phyloP scores from a whole-genome alignment of 2,113 vertebrate species.

The Calidris pygmaea region DNA sequence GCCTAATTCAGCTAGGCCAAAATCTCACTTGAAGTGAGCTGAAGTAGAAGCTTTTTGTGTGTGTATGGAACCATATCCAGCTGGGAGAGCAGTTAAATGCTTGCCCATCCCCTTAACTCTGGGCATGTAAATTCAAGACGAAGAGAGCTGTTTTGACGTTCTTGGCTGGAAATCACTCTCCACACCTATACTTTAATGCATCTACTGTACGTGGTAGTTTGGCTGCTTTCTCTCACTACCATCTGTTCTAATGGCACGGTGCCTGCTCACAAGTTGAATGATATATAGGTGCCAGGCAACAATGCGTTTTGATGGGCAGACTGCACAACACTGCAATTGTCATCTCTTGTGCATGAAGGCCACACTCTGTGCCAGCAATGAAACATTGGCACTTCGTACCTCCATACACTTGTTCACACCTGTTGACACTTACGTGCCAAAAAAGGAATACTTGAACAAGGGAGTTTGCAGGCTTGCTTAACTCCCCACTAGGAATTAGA shows the following conservation, averaged over 20 bases:
- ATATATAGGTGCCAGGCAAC: conserved; percentile 80
- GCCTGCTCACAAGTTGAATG: conserved; percentile 77
- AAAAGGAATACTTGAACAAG: conserved; percentile 51
- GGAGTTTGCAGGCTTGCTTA: background rate
- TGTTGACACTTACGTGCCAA: conserved; percentile 74
- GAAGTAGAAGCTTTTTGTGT: conserved; percentile 66
- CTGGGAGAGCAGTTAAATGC: conserved; percentile 42
- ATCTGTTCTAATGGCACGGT: conserved; percentile 76
- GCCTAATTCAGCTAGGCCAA: conserved; percentile 64
- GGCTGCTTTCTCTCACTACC: conserved; percentile 70
- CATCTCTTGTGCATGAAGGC: conserved; percentile 75
- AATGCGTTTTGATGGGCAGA: conserved; percentile 79
- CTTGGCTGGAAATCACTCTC: conserved; percentile 66
- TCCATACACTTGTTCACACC: conserved; percentile 74
- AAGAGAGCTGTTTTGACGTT: conserved; percentile 57
- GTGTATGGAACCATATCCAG: conserved; percentile 6
- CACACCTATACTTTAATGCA: conserved; percentile 69
- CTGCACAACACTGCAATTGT: conserved; percentile 71
- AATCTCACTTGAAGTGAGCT: conserved; percentile 64
- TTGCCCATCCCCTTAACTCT: conserved; percentile 59
- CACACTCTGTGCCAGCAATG: conserved; percentile 54
- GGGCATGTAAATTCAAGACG: conserved; percentile 64
- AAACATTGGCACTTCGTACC: conserved; percentile 55
- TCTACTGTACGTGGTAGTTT: conserved; percentile 70
- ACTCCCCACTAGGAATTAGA: background rate